Conservation (phyloP, 2,888 invertebrate genomes). For the Drosophila seclusa region DNA sequence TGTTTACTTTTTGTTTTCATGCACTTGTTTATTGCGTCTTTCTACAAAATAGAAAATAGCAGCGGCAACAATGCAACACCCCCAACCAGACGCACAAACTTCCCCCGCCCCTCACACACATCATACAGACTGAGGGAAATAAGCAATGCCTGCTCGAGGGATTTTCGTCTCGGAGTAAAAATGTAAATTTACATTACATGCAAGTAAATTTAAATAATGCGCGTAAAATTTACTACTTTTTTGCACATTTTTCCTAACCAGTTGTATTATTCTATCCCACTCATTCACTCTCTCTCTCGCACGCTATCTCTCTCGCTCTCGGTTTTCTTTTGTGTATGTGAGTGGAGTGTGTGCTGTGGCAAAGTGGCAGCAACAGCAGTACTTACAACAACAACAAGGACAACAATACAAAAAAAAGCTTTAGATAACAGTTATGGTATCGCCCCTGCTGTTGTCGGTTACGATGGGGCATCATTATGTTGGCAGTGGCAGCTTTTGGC, state of each 20-base stretch:
- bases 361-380: conserved; percentile 30
- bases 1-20: conserved; percentile 58
- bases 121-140: neutral
- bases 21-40: conserved; percentile 77
- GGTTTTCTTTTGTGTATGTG: conserved; percentile 5
- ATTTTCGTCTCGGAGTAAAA: conserved; percentile 62
- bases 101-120: conserved; percentile 6
- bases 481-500: conserved; percentile 43
- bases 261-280: conserved; percentile 15
- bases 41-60: conserved; percentile 54
- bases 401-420: conserved; percentile 56
- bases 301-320: conserved; percentile 3
- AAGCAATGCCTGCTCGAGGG: conserved; percentile 57
- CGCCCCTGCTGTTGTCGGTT: conserved; percentile 50
- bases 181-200: conserved; percentile 78
- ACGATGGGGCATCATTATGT: conserved; percentile 58
- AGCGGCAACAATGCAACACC: conserved; percentile 51
- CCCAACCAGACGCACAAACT: neutral
- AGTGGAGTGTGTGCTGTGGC: conserved; percentile 17
- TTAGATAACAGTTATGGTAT: conserved; percentile 78
- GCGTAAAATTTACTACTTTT: conserved; percentile 77
- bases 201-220: conserved; percentile 81
- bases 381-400: conserved; percentile 6
- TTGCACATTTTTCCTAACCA: conserved; percentile 38
- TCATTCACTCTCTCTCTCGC: conserved; percentile 2